Base-by-base conservation (phyloP, 2,113 vertebrate genomes). In the Rhinoptilus africanus region DNA sequence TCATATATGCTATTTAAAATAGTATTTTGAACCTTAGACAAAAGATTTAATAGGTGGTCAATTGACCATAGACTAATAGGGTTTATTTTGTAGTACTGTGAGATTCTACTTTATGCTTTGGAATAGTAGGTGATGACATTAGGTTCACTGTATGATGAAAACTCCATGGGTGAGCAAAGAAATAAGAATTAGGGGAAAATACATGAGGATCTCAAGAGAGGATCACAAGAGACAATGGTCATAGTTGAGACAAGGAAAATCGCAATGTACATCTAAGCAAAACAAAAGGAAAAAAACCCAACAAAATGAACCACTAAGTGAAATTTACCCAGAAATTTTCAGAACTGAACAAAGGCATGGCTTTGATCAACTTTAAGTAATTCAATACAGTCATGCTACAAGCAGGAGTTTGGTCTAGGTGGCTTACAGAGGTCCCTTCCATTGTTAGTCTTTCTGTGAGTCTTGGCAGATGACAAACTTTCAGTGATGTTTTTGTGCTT, bases 281-380 rank as follows among this genome's bases (percentile, higher is more conserved):
- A 80, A 87, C 7, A 45, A 57, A 77, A 41, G 4, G 6, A 14
- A 30, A 41, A 34, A 34, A n/a, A 8, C 1, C 12, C 12, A 22
- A 22, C 12, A 41, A 35, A n/a, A 35, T 21, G 22, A 62, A 28
- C 11, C 5, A 24, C 10, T 30, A 27, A 64, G 3, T 1, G 0
- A 34, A 66, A 2, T 47, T 82, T 88, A 12, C 8, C 10, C 37
- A 72, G 22, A n/a, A 5, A 37, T 63, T 79, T 90, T 67, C 37
- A 67, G 56, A 88, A 47, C 6, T 28, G 23, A 51, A 37, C 3
- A 80, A 80, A 79, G 8, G 4, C 10, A 80, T 45, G 37, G 4
- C 4, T 85, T 74, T 67, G 26, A 82, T 6, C 17, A 90, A 45
- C 7, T 10, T n/a, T 62, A 2, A 34, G 4, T 35, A 37, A 54